phyloP scores from a whole-genome alignment of 2,797 vertebrate species.

The Cryptoprocta ferox region DNA sequence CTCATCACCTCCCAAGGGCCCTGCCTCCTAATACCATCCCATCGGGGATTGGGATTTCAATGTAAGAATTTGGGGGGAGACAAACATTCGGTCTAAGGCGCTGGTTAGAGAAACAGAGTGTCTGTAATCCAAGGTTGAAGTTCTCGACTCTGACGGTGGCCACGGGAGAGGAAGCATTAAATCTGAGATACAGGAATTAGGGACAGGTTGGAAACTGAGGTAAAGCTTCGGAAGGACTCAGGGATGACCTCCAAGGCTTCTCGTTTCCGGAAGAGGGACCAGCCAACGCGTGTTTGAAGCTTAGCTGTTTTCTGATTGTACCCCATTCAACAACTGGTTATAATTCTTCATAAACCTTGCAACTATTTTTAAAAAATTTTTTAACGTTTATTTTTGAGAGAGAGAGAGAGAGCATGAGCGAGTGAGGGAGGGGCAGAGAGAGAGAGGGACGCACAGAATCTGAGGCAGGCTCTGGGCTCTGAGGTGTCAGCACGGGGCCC shows the following conservation, averaged over 20 bases:
- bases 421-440: no score
- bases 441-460: no score
- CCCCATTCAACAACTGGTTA: background rate
- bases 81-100: background rate
- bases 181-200: background rate
- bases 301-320: background rate
- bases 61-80: background rate
- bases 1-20: background rate
- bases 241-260: background rate
- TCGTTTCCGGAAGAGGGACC: background rate
- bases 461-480: no score
- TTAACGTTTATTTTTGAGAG: no score
- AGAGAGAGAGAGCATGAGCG: no score
- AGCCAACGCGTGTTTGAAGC: background rate
- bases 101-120: background rate
- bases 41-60: background rate
- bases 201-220: background rate
- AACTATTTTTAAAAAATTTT: no score
- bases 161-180: background rate
- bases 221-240: background rate
- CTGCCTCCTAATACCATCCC: background rate
- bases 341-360: background rate
- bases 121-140: background rate
- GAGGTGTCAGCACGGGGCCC: no score
- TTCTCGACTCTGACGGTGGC: background rate